Base-by-base conservation (phyloP, 2,797 vertebrate genomes). In the Aphelocoma californica region DNA sequence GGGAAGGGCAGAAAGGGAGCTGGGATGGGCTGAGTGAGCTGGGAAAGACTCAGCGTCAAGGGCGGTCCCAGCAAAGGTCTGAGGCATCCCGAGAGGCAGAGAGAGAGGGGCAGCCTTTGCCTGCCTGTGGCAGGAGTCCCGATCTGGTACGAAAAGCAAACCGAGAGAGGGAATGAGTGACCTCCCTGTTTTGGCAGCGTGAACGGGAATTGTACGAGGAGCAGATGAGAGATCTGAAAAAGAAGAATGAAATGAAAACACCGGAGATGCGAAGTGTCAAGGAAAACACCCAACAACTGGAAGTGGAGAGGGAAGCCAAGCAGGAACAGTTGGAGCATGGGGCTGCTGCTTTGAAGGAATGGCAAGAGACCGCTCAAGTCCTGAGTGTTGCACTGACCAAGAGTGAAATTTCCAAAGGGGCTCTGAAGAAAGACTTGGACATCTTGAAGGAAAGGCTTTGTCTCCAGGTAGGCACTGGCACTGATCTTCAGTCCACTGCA, bases 121-220 rank as follows among this genome's bases (percentile, higher is more conserved):
- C 10, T 36, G 24, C 16, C 34, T 57, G 65, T 2, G 2, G 31
- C 62, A 40, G 78, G 56, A 87, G 11, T 15, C 36, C 23, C 34
- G 54, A 32, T 48, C 7, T n/a, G 20, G 10, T 29, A 9, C 10
- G 20, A 67, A 54, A 62, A 26, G 1, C 61, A 58, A 50, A 38
- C 12, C 0, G 8, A 32, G 7, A 57, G 44, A 11, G 24, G 36
- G 48, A 62, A n/a, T 61, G 53, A 56, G 5, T 72, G 31, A 88
- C 12, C 48, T 93, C 56, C 58, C 10, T 77, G 2, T 94, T 88
- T 96, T 97, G 32, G 38, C 96, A 98, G 98, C 80, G 61, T 48
- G 97, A 98, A 60, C 57, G 2, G 44, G 96, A 97, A 64, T 85
- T 54, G 13, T 95, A 96, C 98, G 79, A 89, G 67, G 93, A 96